These are phyloP conservation scores for Entelurus aequoreus DNA, from an alignment of 2,113 vertebrate species.

Conservation along the genomic window DNA sequence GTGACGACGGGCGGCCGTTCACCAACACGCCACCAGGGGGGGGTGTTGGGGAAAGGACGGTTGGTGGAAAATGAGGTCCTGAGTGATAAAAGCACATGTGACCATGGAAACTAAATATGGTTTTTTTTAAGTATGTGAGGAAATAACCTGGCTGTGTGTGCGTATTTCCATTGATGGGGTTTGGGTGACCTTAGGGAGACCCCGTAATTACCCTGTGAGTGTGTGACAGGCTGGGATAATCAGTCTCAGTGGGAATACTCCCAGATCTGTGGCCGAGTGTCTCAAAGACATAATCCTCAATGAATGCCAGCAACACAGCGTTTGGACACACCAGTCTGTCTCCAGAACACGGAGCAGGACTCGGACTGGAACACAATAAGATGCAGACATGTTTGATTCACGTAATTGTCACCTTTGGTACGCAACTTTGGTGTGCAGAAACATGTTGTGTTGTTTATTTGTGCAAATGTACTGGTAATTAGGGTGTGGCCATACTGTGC, in stretches of 20 bases:
- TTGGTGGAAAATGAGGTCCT: no score
- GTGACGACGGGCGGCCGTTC: background rate
- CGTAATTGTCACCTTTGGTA: no score
- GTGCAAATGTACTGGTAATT: no score
- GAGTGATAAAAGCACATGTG: no score
- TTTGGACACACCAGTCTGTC: conserved; percentile 41
- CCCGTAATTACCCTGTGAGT: conserved; percentile 68
- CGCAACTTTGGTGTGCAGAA: no score
- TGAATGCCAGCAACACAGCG: conserved; percentile 51
- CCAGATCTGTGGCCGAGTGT: conserved; percentile 60
- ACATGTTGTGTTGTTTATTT: no score
- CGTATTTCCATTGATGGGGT: conserved; percentile 53
- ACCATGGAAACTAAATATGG: background rate
- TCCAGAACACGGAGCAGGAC: no score
- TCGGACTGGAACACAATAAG: background rate
- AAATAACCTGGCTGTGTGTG: conserved; percentile 48
- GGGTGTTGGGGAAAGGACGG: conserved; percentile 27
- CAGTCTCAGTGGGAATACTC: conserved; percentile 73
- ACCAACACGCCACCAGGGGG: conserved; percentile 45
- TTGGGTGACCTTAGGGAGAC: conserved; percentile 66
- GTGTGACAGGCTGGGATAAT: conserved; percentile 69
- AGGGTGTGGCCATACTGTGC: no score
- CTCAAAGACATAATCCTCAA: conserved; percentile 60
- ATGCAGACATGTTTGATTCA: no score
- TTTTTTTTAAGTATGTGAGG: conserved; percentile 23